Conservation (phyloP, 2,113 vertebrate species). For the Ciconia maguari region DNA sequence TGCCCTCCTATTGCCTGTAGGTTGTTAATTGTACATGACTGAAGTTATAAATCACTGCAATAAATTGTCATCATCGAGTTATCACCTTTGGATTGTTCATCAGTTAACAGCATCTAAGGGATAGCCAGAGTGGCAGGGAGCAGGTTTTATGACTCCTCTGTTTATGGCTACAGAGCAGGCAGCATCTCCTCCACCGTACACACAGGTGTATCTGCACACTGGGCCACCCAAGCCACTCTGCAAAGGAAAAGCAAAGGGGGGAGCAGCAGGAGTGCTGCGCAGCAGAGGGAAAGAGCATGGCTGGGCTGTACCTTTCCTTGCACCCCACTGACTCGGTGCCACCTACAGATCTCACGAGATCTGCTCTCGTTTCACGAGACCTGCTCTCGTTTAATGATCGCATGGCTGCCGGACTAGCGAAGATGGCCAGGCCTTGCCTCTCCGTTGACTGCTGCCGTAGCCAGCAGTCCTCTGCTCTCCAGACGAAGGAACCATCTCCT, state of each 20-base stretch:
- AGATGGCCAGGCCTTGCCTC: not conserved
- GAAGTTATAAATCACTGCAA: not conserved
- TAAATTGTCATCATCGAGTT: not conserved
- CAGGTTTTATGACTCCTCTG: not conserved
- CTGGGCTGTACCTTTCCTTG: not conserved
- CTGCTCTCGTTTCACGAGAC: not conserved
- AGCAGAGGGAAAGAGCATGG: not conserved
- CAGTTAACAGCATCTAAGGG: not conserved
- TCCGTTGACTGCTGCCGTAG: fast-evolving
- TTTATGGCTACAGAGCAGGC: not conserved
- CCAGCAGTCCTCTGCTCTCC: not conserved
- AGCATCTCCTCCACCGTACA: not conserved
- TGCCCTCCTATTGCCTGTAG: not conserved
- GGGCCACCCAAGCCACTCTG: not conserved
- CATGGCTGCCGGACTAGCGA: fast-evolving
- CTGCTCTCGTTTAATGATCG: fast-evolving
- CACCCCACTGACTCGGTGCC: not conserved
- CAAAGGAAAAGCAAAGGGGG: not conserved
- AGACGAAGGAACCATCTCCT: not conserved
- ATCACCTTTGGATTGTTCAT: not conserved
- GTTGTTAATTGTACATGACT: not conserved
- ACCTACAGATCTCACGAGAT: not conserved
- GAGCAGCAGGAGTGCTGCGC: not conserved
- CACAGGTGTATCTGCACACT: not conserved
- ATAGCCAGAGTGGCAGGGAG: not conserved